Conservation (phyloP, 2,888 invertebrate species). For the Baccha elongata region DNA sequence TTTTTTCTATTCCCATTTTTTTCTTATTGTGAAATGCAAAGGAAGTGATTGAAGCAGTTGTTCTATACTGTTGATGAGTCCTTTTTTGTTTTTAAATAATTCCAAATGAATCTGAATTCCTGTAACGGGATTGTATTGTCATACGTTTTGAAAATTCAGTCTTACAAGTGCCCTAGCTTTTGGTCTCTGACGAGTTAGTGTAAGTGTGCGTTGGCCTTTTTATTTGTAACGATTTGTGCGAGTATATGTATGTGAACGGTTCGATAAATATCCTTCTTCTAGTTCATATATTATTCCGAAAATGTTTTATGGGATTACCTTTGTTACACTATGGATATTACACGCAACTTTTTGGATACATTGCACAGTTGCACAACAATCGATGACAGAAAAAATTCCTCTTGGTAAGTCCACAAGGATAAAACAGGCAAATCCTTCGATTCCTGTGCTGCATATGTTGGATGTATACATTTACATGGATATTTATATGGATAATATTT, state of each 20-base stretch:
- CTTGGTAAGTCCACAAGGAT: constrained; percentile 79
- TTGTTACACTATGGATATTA: constrained; percentile 80
- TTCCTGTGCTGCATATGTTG: neutral
- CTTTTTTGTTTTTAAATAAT: constrained; percentile 56
- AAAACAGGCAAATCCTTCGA: neutral
- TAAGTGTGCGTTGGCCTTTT: constrained; percentile 49
- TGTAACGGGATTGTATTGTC: constrained; percentile 37
- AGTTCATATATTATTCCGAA: constrained; percentile 73
- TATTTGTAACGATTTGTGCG: constrained; percentile 7
- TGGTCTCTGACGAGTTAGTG: constrained; percentile 56
- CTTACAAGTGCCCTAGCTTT: constrained; percentile 50
- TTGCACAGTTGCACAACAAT: constrained; percentile 80
- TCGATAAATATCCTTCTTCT: constrained; percentile 34
- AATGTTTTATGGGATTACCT: constrained; percentile 78
- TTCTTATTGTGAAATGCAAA: constrained; percentile 16
- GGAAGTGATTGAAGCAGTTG: constrained; percentile 25
- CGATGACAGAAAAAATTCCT: constrained; percentile 82
- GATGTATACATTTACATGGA: constrained; percentile 5
- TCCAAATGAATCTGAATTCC: constrained; percentile 51
- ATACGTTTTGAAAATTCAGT: constrained; percentile 42
- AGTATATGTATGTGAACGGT: constrained; percentile 22
- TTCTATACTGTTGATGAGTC: constrained; percentile 21
- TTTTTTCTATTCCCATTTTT: constrained; percentile 44
- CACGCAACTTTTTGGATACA: constrained; percentile 78
- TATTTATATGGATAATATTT: constrained; percentile 26